A percentile compares a stretch with the other conserved stretches of the same genome.
These are phyloP conservation scores for Drosophila prostipennis DNA, from an alignment of 2,888 invertebrate genomes.

Conservation along the genomic window DNA sequence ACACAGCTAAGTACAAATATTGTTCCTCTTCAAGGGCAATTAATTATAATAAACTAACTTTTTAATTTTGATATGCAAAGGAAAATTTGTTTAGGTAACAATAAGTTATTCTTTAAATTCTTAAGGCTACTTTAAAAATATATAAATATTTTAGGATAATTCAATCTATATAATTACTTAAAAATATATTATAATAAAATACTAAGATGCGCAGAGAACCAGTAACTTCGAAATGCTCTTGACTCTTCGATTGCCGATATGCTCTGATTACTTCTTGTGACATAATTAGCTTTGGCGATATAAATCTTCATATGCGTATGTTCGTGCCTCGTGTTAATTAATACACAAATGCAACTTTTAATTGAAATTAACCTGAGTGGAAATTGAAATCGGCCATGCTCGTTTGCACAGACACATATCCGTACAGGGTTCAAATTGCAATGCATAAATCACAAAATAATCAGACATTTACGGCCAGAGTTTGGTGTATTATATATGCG, in stretches of 20 bases:
- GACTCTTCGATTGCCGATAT: neutral
- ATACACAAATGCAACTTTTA: slow-evolving; percentile 58
- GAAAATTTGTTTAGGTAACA: neutral
- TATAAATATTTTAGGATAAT: too few relatives aligned
- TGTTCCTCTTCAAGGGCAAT: slow-evolving; percentile 1
- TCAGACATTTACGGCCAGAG: slow-evolving; percentile 48
- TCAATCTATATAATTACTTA: too few relatives aligned
- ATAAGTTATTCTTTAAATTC: accelerated
- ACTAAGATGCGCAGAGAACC: too few relatives aligned
- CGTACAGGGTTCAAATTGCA: slow-evolving; percentile 60
- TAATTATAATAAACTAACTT: neutral
- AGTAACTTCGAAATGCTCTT: neutral
- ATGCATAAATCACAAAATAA: slow-evolving; percentile 72
- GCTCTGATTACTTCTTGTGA: slow-evolving; percentile 1
- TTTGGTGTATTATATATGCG: slow-evolving; percentile 9
- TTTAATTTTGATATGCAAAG: neutral
- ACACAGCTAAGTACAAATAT: slow-evolving; percentile 10
- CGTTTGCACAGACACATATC: slow-evolving; percentile 52
- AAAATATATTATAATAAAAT: too few relatives aligned
- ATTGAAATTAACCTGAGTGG: slow-evolving; percentile 71
- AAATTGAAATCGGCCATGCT: slow-evolving; percentile 53
- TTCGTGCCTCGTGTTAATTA: slow-evolving; percentile 59
- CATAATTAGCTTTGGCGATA: slow-evolving; percentile 12
- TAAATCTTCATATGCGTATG: slow-evolving; percentile 14
- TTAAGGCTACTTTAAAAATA: too few relatives aligned